A percentile compares a stretch with the other conserved stretches of the same genome.
phyloP scores from a whole-genome alignment of 1,140 invertebrate genomes.

The Drosophila rufa region DNA sequence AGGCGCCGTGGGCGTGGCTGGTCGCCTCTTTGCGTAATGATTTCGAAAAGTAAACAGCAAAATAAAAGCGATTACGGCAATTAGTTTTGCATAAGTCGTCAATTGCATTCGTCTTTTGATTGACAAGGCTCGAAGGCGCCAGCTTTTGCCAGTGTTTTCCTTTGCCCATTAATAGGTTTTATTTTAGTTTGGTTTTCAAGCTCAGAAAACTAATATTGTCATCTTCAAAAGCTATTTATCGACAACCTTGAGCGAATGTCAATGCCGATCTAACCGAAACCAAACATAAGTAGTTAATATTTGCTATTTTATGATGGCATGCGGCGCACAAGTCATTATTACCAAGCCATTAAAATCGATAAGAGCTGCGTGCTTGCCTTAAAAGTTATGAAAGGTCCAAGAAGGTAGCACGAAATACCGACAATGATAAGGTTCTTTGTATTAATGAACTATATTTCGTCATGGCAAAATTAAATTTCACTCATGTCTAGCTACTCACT shows the following conservation, averaged over 20 bases:
- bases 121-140: slow-evolving; percentile 27
- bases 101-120: slow-evolving; percentile 48
- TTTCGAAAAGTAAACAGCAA: slow-evolving; percentile 42
- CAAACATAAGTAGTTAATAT: slow-evolving; percentile 36
- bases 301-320: slow-evolving; percentile 20
- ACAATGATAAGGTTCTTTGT: not conserved
- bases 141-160: not conserved
- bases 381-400: slow-evolving; percentile 19
- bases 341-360: slow-evolving; percentile 13
- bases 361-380: not conserved
- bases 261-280: slow-evolving; percentile 17
- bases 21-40: slow-evolving; percentile 51
- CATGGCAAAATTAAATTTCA: not conserved
- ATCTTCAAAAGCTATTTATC: slow-evolving; percentile 9
- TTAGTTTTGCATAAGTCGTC: slow-evolving; percentile 45
- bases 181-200: slow-evolving; percentile 1
- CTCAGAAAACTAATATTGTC: slow-evolving; percentile 1
- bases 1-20: slow-evolving; percentile 61
- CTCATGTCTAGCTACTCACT: not conserved
- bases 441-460: slow-evolving; percentile 4
- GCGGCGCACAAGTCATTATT: slow-evolving; percentile 23
- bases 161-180: not conserved
- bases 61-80: slow-evolving; percentile 52
- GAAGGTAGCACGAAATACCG: slow-evolving; percentile 9
- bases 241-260: slow-evolving; percentile 25